Evolutionary conservation across 2,797 vertebrate species (phyloP).

Genomic region (Darevskia nairensis): DNA sequence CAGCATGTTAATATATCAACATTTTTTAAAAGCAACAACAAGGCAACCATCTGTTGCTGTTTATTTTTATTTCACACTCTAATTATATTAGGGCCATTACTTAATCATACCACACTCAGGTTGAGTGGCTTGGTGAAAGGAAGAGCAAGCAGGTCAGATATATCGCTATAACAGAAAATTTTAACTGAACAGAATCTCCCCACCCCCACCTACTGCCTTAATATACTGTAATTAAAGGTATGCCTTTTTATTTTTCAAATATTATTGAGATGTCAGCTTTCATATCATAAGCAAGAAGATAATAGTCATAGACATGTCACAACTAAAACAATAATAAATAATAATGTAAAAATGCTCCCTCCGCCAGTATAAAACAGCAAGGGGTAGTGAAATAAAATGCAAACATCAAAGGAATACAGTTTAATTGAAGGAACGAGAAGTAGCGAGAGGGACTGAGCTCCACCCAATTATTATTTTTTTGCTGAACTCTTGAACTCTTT

Average conservation of each 20-base stretch:
- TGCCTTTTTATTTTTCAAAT: too few relatives aligned
- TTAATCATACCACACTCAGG: conserved; percentile 6
- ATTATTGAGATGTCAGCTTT: too few relatives aligned
- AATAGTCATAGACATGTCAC: too few relatives aligned
- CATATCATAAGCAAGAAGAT: too few relatives aligned
- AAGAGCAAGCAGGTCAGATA: neutral
- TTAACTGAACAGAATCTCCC: neutral
- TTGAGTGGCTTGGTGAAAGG: neutral
- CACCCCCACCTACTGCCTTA: neutral
- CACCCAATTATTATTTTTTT: too few relatives aligned
- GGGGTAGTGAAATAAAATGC: too few relatives aligned
- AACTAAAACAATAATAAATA: too few relatives aligned
- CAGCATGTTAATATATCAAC: neutral
- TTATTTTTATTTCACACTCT: conserved; percentile 14
- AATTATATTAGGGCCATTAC: conserved; percentile 7
- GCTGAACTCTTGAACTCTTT: neutral
- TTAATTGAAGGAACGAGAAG: too few relatives aligned
- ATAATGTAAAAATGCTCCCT: too few relatives aligned
- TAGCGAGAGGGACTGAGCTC: too few relatives aligned
- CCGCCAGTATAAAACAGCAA: too few relatives aligned
- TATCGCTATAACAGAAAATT: neutral
- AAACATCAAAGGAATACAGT: too few relatives aligned
- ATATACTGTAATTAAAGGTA: neutral
- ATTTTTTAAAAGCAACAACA: neutral
- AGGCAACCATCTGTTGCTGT: conserved; percentile 5